Percentiles rank a stretch among this genome's conserved stretches.
Conservation (phyloP, 2,797 vertebrate genomes). For the Capromys pilorides region DNA sequence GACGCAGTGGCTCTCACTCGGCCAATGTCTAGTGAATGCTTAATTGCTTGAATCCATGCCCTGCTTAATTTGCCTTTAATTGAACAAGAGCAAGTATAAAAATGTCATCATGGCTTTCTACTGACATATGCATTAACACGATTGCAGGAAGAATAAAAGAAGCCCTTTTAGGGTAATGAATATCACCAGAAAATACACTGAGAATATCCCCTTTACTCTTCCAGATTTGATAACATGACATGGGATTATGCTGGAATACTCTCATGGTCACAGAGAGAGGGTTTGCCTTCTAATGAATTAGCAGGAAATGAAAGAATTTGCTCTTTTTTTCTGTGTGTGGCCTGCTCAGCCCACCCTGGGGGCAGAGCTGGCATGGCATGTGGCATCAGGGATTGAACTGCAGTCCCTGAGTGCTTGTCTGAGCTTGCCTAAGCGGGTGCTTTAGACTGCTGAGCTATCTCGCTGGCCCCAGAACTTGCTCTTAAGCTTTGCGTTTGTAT, state of each 20-base stretch:
- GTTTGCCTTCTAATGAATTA: neutral
- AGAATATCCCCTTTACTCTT: neutral
- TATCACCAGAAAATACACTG: neutral
- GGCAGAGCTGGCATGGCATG: too few species aligned
- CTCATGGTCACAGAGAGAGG: neutral
- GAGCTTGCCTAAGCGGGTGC: too few species aligned
- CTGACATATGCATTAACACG: neutral
- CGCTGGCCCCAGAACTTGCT: neutral
- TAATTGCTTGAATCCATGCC: neutral
- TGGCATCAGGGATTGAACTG: too few species aligned
- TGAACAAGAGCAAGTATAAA: conserved; percentile 13
- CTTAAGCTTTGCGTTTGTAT: neutral
- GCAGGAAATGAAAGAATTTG: neutral
- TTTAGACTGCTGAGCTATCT: too few species aligned
- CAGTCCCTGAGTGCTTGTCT: too few species aligned
- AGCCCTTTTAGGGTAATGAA: neutral
- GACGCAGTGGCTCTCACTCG: neutral
- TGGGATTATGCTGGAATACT: neutral
- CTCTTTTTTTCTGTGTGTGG: too few species aligned
- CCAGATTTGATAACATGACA: neutral
- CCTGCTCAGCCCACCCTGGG: too few species aligned
- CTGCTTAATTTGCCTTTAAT: conserved; percentile 53
- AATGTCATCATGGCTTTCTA: neutral
- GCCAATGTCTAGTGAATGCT: neutral
- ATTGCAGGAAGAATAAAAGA: neutral